A percentile compares a stretch with the other conserved stretches of the same genome.
Conservation (phyloP, 37 sponge, comb jelly and placozoan species). For the Theonella swinhoei region DNA sequence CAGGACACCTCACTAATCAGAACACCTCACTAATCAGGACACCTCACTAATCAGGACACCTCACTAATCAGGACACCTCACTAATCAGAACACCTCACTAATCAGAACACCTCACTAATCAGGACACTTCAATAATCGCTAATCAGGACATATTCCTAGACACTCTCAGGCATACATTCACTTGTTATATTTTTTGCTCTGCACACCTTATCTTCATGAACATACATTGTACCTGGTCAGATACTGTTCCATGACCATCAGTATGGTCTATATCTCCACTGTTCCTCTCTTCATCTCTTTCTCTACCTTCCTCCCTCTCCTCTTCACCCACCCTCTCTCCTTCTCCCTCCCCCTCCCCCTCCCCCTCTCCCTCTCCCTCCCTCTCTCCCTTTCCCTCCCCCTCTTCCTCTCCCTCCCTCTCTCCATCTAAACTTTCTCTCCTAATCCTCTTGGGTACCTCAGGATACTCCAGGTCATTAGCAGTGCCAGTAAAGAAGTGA, state of each 20-base stretch:
- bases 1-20: no score
- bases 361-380: slow-evolving; percentile 1
- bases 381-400: not conserved
- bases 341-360: slow-evolving; percentile 12
- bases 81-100: no score
- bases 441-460: not conserved
- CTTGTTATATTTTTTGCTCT: no score
- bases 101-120: no score
- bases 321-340: not conserved
- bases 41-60: no score
- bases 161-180: no score
- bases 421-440: not conserved
- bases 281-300: not conserved
- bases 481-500: slow-evolving; percentile 61
- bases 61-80: no score
- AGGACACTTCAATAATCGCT: no score
- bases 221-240: no score
- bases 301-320: not conserved
- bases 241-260: not conserved
- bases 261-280: not conserved
- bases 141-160: no score
- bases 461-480: slow-evolving; percentile 12
- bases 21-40: no score
- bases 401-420: not conserved
- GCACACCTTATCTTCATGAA: no score